Evolutionary conservation across 2,888 invertebrate species (phyloP), one percentile per base, ranked within the genome.

Genomic region (Scaptomyza cyrtandrae): DNA sequence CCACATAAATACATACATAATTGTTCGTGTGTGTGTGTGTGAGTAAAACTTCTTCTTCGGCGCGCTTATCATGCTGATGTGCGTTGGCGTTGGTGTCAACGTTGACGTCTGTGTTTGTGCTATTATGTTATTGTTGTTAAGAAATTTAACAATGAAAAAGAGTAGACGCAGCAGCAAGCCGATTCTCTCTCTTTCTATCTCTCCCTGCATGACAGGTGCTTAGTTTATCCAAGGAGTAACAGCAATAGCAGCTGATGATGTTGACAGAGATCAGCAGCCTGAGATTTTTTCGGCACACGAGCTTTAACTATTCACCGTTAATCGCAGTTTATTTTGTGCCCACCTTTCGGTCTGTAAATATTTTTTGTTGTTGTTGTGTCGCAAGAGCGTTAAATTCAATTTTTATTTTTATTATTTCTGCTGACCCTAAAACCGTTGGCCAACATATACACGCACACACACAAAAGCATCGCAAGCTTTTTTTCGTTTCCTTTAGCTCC

Each of bases 121-220:
- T 59, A 45, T 41, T 59, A 46, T 67, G 63, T 56, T 80, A 50
- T 64, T 76, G 72, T 76, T 76, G 72, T 67, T 62, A 80, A 65
- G 54, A 77, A 80, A 67, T 67, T 71, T 50, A 77, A 80, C 78
- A 80, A 72, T 80, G 72, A 76, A 77, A 56, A 52, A 52, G 31
- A 59, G n/a, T 54, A n/a, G 56, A 43, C 29, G 48, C 11, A 35
- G 33, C 31, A 49, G 45, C 27, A 24, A 24, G 43, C 33, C 33
- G 37, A 35, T 14, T 11, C 29, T 41, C 27, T 24, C n/a, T 13
- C 16, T 24, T 27, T 53, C 14, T 9, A 9, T 31, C 39, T 35
- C 16, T 54, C n/a, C 4, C 19, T 24, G 19, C 10, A 39, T 2
- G 59, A 16, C 57, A 52, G 39, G 41, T 53, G 69, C 41, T 29